Base-by-base conservation (phyloP, 2,797 vertebrate genomes). In the Sebastes vulpes region DNA sequence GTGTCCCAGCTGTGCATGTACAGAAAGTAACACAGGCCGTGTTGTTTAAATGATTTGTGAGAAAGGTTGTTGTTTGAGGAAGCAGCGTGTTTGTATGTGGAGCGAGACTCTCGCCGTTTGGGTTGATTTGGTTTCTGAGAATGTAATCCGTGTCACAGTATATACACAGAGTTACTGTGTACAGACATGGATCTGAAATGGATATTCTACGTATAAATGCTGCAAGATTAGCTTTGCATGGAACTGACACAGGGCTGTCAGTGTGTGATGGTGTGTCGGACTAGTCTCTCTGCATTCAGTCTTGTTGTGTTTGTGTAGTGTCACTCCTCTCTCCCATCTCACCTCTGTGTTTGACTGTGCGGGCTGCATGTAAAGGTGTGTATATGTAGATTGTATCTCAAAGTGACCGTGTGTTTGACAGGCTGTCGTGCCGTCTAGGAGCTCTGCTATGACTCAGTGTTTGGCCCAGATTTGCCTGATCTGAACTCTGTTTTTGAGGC, bases 331-430 rank as follows among this genome's bases (percentile, higher is more conserved):
- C 50, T 68, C 59, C 31, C 7, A 2, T 68, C 79, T 59, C 9
- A 21, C 75, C 25, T 35, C 42, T 80, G 64, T 56, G 70, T 72
- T 56, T 59, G 52, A 32, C 59, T 65, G 66, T 82, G 61, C 71
- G 68, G 66, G 59, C 68, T 75, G 72, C 75, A 81, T 69, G 53
- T 77, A 53, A 73, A 76, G 58, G 25, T 74, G 79, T 73, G 60
- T 64, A 61, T 77, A 20, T 46, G 29, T 72, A 10, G 16, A 54
- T 57, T 20, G 32, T 65, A 2, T 75, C 26, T 79, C 72, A 35
- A 6, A 9, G 67, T 73, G 75, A 74, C 46, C 10, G 11, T 5
- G 67, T 67, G 75, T 75, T 83, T 75, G 85, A 80, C 83, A 85
- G 64, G 29, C 75, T 54, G 81, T 65, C 35, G 1, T 65, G 56